These are phyloP conservation scores for Cirrhinus molitorella DNA, from an alignment of 2,797 vertebrate species.

Conservation along the genomic window DNA sequence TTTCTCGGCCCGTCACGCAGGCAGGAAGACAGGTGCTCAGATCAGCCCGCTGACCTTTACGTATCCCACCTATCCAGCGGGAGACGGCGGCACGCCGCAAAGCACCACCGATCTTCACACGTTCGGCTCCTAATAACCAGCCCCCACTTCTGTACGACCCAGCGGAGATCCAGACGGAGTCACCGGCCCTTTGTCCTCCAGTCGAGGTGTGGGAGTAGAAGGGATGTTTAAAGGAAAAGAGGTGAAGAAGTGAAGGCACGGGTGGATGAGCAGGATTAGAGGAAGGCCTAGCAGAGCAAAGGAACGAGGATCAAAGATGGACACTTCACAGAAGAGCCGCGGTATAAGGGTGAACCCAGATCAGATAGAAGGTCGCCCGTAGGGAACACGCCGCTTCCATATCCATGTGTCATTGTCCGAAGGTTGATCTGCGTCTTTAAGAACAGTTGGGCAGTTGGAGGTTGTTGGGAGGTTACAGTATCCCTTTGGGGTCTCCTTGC, in stretches of 20 bases:
- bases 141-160: conserved; percentile 26
- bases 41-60: conserved; percentile 79
- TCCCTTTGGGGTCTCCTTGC: conserved; percentile 72
- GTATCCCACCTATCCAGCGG: conserved; percentile 71
- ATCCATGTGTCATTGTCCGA: conserved; percentile 38
- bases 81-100: conserved; percentile 70
- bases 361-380: conserved; percentile 51
- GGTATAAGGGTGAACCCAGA: conserved; percentile 35
- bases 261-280: conserved; percentile 56
- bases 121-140: conserved; percentile 39
- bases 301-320: conserved; percentile 51
- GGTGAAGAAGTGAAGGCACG: conserved; percentile 31
- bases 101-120: conserved; percentile 75
- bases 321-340: conserved; percentile 39
- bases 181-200: conserved; percentile 29
- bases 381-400: conserved; percentile 44
- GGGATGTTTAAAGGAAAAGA: conserved; percentile 50
- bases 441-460: conserved; percentile 60
- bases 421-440: conserved; percentile 11
- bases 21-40: conserved; percentile 27
- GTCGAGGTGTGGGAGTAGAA: conserved; percentile 29
- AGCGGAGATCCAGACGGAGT: not conserved
- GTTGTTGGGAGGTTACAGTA: conserved; percentile 59
- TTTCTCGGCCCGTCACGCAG: conserved; percentile 42
- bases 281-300: conserved; percentile 36